Evolutionary conservation across 2,113 vertebrate species (phyloP).

Genomic region (Benthochromis sp.): DNA sequence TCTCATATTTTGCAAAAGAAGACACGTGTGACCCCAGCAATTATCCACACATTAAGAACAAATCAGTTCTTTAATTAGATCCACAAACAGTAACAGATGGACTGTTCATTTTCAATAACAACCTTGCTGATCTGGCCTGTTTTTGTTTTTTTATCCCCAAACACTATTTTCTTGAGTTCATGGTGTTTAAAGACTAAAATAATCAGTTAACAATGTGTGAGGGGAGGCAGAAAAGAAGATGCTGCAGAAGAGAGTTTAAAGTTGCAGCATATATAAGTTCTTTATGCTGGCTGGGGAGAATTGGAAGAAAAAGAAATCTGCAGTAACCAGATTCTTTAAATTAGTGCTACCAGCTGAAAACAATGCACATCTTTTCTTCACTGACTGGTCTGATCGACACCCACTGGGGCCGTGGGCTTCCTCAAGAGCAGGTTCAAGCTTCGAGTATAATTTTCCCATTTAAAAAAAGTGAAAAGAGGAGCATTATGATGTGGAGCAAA

Average conservation of each 20-base stretch:
- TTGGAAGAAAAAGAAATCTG: background rate
- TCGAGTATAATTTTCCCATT: background rate
- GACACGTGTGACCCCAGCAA: constrained; percentile 8
- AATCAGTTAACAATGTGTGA: background rate
- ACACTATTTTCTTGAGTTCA: background rate
- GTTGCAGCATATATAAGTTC: background rate
- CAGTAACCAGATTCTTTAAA: background rate
- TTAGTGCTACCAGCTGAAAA: background rate
- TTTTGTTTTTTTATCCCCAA: background rate
- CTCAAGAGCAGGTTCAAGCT: background rate
- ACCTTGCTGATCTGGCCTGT: background rate
- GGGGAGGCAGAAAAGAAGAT: background rate
- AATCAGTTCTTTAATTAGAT: constrained; percentile 33
- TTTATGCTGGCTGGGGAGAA: background rate
- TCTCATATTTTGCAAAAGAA: constrained; percentile 16
- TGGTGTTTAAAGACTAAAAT: background rate
- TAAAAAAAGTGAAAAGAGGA: background rate
- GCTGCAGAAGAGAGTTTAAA: background rate
- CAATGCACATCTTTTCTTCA: background rate
- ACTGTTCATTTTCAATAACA: background rate
- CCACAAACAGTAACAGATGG: constrained; percentile 2
- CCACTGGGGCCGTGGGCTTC: background rate
- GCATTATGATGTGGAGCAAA: background rate
- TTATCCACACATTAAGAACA: constrained; percentile 9
- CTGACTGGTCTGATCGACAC: background rate